Base-by-base conservation (phyloP, 2,113 vertebrate genomes). In the Myotis davidii region DNA sequence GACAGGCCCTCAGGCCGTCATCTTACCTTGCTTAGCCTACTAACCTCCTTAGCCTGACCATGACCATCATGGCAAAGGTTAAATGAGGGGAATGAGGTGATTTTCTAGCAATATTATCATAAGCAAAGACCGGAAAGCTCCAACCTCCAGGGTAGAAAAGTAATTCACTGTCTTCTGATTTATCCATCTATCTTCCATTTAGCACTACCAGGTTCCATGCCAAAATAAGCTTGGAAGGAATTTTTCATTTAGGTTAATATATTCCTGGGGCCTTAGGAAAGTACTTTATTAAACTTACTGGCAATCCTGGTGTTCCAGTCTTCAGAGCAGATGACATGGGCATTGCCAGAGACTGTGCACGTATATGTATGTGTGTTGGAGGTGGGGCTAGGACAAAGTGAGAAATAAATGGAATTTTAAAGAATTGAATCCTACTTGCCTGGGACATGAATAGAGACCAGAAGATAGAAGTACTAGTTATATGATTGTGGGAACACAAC, bases 221-320 rank as follows among this genome's bases (percentile, higher is more conserved):
- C 87, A 91, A 95, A 82, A 74, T 59, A 90, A 76, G 27, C 42
- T 67, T 56, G 16, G 32, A 42, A 95, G 37, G 10, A 34, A 69
- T 81, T 91, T 73, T 94, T 93, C 48, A 76, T 59, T 91, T 87
- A 70, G 8, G 56, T 86, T 42, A 89, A 69, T 91, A 29, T 29
- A 42, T 93, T 89, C n/a, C 32, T 70, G 9, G 34, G 10, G 4
- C 17, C 86, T 96, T 56, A 37, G 64, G n/a, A 91, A 81, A 74
- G 42, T 78, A 52, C 45, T 86, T 85, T 70, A 52, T 50, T 48
- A 72, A 3, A 9, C 25, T 74, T 50, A 21, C 23, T 25, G 23
- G 6, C 13, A 77, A 64, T 84, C 48, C 39, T 78, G 50, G 39
- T n/a, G 25, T 50, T 72, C 29, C 29, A 9, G 42, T 76, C 23